A percentile compares a stretch with the other conserved stretches of the same genome.
Evolutionary conservation across 2,113 vertebrate species (phyloP).

Genomic region (Sclerurus mexicanus): DNA sequence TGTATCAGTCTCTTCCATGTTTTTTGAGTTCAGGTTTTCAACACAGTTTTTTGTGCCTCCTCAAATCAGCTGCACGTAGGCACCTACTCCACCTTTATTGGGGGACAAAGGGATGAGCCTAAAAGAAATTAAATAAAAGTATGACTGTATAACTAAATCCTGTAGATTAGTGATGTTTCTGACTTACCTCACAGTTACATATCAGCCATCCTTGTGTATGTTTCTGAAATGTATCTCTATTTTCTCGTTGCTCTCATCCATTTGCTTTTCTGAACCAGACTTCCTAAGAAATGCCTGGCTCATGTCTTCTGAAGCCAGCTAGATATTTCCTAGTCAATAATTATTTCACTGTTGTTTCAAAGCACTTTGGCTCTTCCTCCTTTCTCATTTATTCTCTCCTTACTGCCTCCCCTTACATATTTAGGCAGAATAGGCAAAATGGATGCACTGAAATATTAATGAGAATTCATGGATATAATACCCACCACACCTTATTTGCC

Average conservation of each 20-base stretch:
- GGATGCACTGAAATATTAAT: neutral
- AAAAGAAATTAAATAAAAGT: neutral
- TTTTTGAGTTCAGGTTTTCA: neutral
- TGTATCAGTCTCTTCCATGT: neutral
- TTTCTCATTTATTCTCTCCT: neutral
- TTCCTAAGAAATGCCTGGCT: neutral
- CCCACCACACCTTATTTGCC: neutral
- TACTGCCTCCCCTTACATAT: neutral
- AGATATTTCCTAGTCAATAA: neutral
- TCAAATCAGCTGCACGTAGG: neutral
- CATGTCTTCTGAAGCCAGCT: neutral
- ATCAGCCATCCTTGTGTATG: neutral
- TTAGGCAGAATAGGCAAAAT: neutral
- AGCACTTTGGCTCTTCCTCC: neutral
- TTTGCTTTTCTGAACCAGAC: neutral
- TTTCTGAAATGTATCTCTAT: neutral
- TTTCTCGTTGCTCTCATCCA: neutral
- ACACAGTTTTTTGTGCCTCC: neutral
- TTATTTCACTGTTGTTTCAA: neutral
- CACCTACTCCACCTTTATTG: neutral
- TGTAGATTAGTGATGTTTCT: neutral
- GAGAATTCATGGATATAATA: neutral
- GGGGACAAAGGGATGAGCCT: neutral
- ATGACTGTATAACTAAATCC: neutral
- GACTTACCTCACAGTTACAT: neutral